Evolutionary conservation across 2,113 vertebrate species (phyloP).

Genomic region (Aspiorhynchus laticeps): DNA sequence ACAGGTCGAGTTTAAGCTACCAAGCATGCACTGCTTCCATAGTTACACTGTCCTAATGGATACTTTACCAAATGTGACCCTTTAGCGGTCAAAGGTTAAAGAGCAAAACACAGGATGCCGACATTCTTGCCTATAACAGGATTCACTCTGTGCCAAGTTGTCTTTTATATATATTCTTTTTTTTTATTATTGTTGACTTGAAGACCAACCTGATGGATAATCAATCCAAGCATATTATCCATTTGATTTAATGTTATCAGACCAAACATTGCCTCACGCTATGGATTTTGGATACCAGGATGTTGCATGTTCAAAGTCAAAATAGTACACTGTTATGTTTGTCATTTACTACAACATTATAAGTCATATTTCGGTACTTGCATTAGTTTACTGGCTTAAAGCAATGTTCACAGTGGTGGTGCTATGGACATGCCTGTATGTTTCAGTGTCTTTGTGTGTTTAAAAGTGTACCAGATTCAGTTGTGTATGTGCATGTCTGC

Average conservation of each 20-base stretch:
- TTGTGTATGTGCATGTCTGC: constrained; percentile 42
- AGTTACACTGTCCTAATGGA: constrained; percentile 55
- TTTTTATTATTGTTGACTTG: constrained; percentile 32
- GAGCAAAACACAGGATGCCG: constrained; percentile 17
- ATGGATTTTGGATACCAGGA: constrained; percentile 13
- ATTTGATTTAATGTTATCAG: constrained; percentile 48
- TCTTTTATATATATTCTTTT: background rate
- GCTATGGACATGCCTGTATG: background rate
- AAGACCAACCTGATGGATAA: constrained; percentile 42
- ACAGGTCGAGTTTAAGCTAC: constrained; percentile 43
- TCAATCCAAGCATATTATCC: constrained; percentile 17
- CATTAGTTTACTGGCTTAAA: constrained; percentile 6
- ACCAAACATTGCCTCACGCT: constrained; percentile 64
- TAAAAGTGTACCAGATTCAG: constrained; percentile 35
- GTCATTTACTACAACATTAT: background rate
- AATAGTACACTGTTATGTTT: constrained; percentile 31
- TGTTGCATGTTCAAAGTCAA: constrained; percentile 29
- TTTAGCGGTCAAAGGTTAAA: constrained; percentile 28
- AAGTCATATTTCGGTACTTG: constrained; percentile 29
- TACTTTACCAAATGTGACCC: constrained; percentile 42
- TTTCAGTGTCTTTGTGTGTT: constrained; percentile 34
- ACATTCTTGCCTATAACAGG: constrained; percentile 32
- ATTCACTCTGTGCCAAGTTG: constrained; percentile 31
- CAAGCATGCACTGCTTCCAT: constrained; percentile 60
- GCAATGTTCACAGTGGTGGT: background rate